Evolutionary conservation across 2,113 vertebrate genomes (phyloP).

Genomic region (Nothoprocta pentlandii): DNA sequence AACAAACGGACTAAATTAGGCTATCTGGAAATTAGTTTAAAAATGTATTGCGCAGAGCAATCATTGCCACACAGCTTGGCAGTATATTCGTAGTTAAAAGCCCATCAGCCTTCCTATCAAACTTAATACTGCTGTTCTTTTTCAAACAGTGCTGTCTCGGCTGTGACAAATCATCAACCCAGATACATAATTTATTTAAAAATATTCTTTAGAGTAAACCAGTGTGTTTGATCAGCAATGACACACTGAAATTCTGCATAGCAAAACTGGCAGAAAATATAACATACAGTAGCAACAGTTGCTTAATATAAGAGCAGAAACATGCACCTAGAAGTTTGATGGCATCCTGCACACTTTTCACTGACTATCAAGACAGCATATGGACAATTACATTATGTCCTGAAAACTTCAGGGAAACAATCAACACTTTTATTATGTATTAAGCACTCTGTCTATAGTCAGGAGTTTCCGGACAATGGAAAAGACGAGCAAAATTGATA

Average conservation of each 20-base stretch:
- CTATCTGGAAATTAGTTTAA: neutral
- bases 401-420: neutral
- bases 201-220: conserved; percentile 33
- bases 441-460: neutral
- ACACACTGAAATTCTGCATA: neutral
- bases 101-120: neutral
- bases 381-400: neutral
- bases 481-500: neutral
- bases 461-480: neutral
- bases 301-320: neutral
- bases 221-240: conserved; percentile 52
- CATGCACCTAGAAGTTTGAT: neutral
- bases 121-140: conserved; percentile 70
- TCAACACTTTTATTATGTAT: neutral
- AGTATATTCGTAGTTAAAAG: conserved; percentile 51
- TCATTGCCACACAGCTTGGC: conserved; percentile 25
- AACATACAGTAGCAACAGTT: neutral
- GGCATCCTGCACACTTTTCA: neutral
- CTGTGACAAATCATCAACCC: conserved; percentile 40
- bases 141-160: conserved; percentile 63
- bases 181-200: conserved; percentile 71
- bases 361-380: neutral
- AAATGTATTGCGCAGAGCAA: conserved; percentile 2
- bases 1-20: conserved; percentile 47
- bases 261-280: conserved; percentile 4